Evolutionary conservation across 2,113 vertebrate species (phyloP).

Genomic region (Pituophis catenifer): DNA sequence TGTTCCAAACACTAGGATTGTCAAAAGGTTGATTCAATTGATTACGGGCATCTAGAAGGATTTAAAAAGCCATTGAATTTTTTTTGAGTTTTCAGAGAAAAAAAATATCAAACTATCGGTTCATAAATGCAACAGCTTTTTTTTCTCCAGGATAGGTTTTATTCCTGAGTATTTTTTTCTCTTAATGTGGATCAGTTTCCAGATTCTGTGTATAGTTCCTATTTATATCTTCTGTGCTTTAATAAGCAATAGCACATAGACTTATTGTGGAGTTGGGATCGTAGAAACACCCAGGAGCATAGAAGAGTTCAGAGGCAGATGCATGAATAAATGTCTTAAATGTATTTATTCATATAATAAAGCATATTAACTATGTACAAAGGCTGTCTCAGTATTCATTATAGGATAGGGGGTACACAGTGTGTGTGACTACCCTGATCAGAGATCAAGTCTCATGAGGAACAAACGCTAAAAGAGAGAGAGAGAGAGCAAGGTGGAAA

Average conservation of each 20-base stretch:
- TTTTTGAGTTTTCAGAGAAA: neutral
- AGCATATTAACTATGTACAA: too few species aligned
- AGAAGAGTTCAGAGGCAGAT: too few species aligned
- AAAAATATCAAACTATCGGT: neutral
- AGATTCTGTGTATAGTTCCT: neutral
- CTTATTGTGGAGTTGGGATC: too few species aligned
- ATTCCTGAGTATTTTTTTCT: neutral
- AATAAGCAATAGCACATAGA: neutral
- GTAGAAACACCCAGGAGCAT: too few species aligned
- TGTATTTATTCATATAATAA: too few species aligned
- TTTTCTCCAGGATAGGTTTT: neutral
- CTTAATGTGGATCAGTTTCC: neutral
- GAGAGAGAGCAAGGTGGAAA: too few species aligned
- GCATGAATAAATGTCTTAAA: too few species aligned
- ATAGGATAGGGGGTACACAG: too few species aligned
- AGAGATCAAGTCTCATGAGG: too few species aligned
- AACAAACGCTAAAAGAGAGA: too few species aligned
- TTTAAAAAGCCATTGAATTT: neutral
- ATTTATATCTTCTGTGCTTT: neutral
- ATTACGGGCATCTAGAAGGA: neutral
- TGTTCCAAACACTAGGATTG: neutral
- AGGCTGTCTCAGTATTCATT: too few species aligned
- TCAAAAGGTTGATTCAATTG: neutral
- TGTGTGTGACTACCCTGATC: too few species aligned
- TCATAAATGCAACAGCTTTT: neutral